Evolutionary conservation across 2,888 invertebrate genomes (phyloP).

Genomic region (Nebria salina): DNA sequence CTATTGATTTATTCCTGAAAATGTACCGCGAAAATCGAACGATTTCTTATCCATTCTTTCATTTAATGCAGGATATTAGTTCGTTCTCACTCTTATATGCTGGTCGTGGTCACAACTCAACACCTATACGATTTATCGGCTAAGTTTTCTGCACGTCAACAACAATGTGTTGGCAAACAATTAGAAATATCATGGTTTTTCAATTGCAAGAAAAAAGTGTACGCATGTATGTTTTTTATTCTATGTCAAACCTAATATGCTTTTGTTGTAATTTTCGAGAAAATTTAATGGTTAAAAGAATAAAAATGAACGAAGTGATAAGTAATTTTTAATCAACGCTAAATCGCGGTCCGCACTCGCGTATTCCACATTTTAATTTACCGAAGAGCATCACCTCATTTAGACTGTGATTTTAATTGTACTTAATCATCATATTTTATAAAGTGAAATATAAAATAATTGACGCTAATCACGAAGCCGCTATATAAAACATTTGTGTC

Average conservation of each 20-base stretch:
- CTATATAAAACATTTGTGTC: slow-evolving; percentile 19
- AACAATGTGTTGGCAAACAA: background rate
- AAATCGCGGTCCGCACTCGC: background rate
- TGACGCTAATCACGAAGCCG: slow-evolving; percentile 58
- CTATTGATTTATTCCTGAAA: slow-evolving; percentile 44
- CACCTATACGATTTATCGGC: background rate
- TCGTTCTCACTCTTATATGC: background rate
- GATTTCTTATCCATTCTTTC: slow-evolving; percentile 41
- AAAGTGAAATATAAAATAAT: slow-evolving; percentile 58
- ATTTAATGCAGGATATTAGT: slow-evolving; percentile 42
- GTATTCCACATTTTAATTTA: slow-evolving; percentile 57
- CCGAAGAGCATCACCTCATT: slow-evolving; percentile 56
- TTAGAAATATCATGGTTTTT: background rate
- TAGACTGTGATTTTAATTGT: slow-evolving; percentile 59
- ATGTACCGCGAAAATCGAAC: slow-evolving; percentile 45
- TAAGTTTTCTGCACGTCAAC: background rate
- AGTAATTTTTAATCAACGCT: background rate
- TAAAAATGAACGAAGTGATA: background rate
- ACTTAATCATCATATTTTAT: slow-evolving; percentile 57
- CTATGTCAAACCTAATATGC: too few species aligned
- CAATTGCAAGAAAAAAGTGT: background rate
- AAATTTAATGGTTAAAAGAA: background rate
- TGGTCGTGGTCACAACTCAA: background rate
- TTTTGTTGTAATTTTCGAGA: background rate
- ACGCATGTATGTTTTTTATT: background rate